These are phyloP conservation scores for Polyploca ridens DNA, from an alignment of 2,888 invertebrate genomes.

Conservation along the genomic window DNA sequence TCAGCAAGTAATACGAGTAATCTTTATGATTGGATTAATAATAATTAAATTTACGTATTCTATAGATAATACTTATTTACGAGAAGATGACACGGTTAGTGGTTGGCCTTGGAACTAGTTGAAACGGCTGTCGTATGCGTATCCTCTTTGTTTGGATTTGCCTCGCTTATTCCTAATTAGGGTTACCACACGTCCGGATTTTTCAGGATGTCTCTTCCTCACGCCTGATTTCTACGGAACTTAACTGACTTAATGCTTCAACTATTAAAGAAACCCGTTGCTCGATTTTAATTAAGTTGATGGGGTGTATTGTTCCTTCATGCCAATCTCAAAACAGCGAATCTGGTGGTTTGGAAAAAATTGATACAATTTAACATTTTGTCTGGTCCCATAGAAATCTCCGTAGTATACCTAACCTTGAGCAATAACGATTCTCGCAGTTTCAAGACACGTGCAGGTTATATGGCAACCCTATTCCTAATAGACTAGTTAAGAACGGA, in stretches of 20 bases:
- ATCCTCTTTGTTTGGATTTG: neutral
- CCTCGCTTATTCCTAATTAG: neutral
- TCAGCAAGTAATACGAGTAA: neutral
- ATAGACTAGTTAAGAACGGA: neutral
- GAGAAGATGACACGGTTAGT: slow-evolving; percentile 2
- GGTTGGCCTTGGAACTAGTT: neutral
- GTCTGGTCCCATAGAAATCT: no score
- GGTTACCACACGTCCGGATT: neutral
- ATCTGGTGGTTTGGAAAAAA: no score
- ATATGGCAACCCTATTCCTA: neutral
- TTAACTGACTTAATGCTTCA: no score
- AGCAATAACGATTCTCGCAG: neutral
- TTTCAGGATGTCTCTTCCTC: neutral
- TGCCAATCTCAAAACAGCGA: no score
- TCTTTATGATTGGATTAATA: neutral
- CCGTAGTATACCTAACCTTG: no score
- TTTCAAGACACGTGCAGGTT: neutral
- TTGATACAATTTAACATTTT: no score
- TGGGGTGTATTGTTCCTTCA: neutral
- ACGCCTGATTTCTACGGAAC: neutral
- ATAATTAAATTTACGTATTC: slow-evolving; percentile 1
- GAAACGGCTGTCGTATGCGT: neutral
- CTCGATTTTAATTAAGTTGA: neutral
- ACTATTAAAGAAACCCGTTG: no score
- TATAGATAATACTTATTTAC: slow-evolving; percentile 5